Base-by-base conservation (phyloP, 2,797 vertebrate genomes). In the Myripristis jacobus region DNA sequence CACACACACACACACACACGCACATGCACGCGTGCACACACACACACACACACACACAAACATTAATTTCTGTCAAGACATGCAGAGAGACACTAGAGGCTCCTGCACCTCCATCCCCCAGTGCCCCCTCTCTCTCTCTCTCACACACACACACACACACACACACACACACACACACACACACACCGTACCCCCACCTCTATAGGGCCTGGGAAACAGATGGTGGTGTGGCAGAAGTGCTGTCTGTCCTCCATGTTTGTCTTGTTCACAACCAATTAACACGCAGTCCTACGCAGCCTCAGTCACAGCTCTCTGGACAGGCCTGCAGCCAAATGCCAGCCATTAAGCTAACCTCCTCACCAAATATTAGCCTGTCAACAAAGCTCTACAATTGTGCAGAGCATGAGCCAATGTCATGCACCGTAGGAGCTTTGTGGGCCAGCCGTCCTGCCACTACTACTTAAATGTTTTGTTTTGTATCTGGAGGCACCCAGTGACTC, bases 181-280 rank as follows among this genome's bases (percentile, higher is more conserved):
- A 59, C n/a, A 41, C 66, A 51, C 66, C 34, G 66, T 55, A 64
- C 66, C 3, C 52, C 0, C 79, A 76, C 69, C 70, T 84, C 84
- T 50, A 70, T 57, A 77, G 85, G 86, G 80, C 79, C 80, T 78
- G 82, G 70, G 71, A 82, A 90, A 89, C 94, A 95, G 92, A 94
- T 94, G 94, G 93, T 74, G 52, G 72, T 80, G 82, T 85, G 85
- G 86, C 58, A 80, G 87, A 90, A 87, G 88, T 85, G 85, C 70
- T 77, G 80, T 86, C 88, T 77, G 69, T 92, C 85, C 88, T 89
- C 86, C 74, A 81, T 94, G 91, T 94, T 93, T 93, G 91, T 87
- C 92, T 89, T 91, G 86, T 93, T 92, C 85, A 79, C 81, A 86
- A 89, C 83, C 88, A 90, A 91, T 92, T 92, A 89, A 80, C 57